phyloP scores from a whole-genome alignment of 2,888 invertebrate genomes.

The Andrena chrysosceles region DNA sequence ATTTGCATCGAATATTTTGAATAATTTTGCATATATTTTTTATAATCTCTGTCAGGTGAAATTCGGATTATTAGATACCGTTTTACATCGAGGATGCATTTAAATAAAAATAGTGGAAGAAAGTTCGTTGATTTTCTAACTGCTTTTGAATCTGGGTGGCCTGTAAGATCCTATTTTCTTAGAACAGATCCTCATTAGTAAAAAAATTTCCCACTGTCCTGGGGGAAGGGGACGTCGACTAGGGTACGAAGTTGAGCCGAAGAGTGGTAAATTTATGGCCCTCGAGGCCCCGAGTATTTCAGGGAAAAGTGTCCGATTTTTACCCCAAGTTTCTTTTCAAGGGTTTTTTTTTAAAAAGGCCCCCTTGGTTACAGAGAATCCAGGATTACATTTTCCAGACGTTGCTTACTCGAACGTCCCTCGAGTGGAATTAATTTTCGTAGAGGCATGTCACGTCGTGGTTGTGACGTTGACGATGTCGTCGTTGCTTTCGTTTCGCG shows the following conservation, averaged over 20 bases:
- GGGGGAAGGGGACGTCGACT: background rate
- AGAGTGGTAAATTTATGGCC: background rate
- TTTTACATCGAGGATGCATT: too few relatives aligned
- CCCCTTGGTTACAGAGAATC: background rate
- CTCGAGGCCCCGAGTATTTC: background rate
- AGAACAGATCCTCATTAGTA: background rate
- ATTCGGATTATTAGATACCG: background rate
- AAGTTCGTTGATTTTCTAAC: too few relatives aligned
- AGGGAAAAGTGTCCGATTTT: background rate
- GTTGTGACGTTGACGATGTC: background rate
- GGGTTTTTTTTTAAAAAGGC: background rate
- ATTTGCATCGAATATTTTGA: background rate
- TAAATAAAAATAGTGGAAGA: too few relatives aligned
- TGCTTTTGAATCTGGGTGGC: too few relatives aligned
- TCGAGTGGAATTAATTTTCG: background rate
- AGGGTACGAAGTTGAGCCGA: background rate
- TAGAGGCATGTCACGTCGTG: background rate
- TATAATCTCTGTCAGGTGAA: background rate
- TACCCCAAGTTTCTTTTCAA: background rate
- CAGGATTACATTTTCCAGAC: background rate
- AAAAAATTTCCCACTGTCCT: background rate
- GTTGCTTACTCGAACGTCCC: background rate
- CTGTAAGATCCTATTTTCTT: too few relatives aligned
- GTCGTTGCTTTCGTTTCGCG: background rate
- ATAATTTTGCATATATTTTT: background rate